phyloP scores from a whole-genome alignment of 1,140 invertebrate genomes.

The Asobara japonica region DNA sequence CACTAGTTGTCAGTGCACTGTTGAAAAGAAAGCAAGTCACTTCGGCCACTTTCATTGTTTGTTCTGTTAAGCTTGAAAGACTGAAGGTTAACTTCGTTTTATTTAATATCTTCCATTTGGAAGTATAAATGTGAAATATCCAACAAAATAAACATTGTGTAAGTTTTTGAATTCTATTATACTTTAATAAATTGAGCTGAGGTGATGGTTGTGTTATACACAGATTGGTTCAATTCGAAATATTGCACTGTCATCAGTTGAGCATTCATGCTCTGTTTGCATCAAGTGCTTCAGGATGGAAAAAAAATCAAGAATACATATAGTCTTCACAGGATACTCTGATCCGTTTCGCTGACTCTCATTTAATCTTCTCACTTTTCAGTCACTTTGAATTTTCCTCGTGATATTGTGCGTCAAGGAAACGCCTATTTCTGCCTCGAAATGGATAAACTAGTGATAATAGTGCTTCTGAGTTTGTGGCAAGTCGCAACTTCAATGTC shows the following conservation, averaged over 20 bases:
- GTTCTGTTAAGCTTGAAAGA: slow-evolving; percentile 49
- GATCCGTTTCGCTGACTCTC: slow-evolving; percentile 8
- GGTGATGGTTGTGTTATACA: not conserved
- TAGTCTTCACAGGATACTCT: slow-evolving; percentile 58
- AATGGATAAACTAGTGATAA: slow-evolving; percentile 21
- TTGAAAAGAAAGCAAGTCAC: slow-evolving; percentile 48
- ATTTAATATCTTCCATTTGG: not conserved
- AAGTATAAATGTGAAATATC: too few species aligned
- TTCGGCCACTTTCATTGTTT: slow-evolving; percentile 62
- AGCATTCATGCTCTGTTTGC: slow-evolving; percentile 63
- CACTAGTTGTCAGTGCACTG: not conserved
- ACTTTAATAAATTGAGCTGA: not conserved
- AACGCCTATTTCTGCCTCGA: not conserved
- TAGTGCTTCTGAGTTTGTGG: slow-evolving; percentile 15
- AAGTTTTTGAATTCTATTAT: too few species aligned
- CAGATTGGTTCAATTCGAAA: not conserved
- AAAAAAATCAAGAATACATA: slow-evolving; percentile 41
- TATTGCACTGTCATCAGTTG: not conserved
- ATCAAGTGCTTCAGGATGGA: not conserved
- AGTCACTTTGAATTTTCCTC: not conserved
- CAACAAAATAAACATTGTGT: too few species aligned
- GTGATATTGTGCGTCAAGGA: not conserved
- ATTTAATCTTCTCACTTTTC: slow-evolving; percentile 20
- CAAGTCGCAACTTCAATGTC: slow-evolving; percentile 10
- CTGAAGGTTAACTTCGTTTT: not conserved